phyloP scores from a whole-genome alignment of 2,888 invertebrate genomes.

The Scrobipalpa atriplicella region DNA sequence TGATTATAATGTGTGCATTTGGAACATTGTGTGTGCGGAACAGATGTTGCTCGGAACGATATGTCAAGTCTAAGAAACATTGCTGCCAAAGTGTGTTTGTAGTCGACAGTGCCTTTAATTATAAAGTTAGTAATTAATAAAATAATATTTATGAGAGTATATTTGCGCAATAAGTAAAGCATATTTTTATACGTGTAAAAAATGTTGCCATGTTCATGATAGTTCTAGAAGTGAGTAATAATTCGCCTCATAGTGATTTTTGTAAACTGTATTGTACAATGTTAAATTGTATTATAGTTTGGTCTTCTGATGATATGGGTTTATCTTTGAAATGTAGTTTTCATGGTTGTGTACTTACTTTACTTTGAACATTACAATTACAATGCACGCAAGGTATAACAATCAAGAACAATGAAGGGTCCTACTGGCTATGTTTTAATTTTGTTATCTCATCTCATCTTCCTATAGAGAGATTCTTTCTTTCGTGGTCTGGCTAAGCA shows the following conservation, averaged over 20 bases:
- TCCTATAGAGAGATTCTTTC: slow-evolving; percentile 60
- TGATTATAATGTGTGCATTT: slow-evolving; percentile 70
- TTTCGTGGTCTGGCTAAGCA: slow-evolving; percentile 71
- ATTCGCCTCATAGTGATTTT: slow-evolving; percentile 41
- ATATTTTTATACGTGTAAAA: slow-evolving; percentile 80
- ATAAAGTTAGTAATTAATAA: slow-evolving; percentile 62
- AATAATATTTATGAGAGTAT: slow-evolving; percentile 77
- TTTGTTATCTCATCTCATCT: slow-evolving; percentile 47
- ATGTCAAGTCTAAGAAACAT: slow-evolving; percentile 66
- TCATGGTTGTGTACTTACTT: slow-evolving; percentile 80
- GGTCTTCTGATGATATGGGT: slow-evolving; percentile 47
- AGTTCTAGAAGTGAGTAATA: slow-evolving; percentile 60
- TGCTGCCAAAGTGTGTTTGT: slow-evolving; percentile 84
- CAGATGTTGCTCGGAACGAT: slow-evolving; percentile 53
- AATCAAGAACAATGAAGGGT: slow-evolving; percentile 44
- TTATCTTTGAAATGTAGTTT: slow-evolving; percentile 58
- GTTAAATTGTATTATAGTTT: slow-evolving; percentile 36
- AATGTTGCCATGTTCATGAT: slow-evolving; percentile 81
- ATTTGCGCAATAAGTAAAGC: slow-evolving; percentile 71
- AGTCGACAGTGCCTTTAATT: slow-evolving; percentile 82
- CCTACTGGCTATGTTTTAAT: slow-evolving; percentile 52
- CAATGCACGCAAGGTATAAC: slow-evolving; percentile 31
- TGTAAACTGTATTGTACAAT: slow-evolving; percentile 22
- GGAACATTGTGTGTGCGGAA: slow-evolving; percentile 56
- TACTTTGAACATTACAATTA: slow-evolving; percentile 43